phyloP scores from a whole-genome alignment of 2,797 vertebrate genomes.

The Rhinatrema bivittatum region DNA sequence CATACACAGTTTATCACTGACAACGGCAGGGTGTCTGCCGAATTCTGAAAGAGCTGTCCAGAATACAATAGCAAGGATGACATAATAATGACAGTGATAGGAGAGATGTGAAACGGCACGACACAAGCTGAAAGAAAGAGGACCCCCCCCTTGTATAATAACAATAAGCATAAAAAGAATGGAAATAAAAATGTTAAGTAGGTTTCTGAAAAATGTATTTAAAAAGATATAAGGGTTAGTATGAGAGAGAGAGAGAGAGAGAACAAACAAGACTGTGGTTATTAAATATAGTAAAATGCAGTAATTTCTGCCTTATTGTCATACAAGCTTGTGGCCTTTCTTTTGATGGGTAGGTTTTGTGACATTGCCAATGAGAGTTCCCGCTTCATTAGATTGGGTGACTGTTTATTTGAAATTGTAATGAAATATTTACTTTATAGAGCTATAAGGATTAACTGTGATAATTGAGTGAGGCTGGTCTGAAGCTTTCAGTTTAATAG shows the following conservation, averaged over 20 bases:
- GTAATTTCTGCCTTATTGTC: constrained; percentile 37
- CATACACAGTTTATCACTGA: too few species aligned
- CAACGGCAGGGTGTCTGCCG: too few species aligned
- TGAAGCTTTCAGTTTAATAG: constrained; percentile 69
- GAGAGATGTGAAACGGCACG: too few species aligned
- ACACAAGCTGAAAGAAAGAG: too few species aligned
- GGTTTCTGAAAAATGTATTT: constrained; percentile 22
- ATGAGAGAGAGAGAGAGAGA: neutral
- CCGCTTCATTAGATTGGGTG: constrained; percentile 91
- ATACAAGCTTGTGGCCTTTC: constrained; percentile 55
- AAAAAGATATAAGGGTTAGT: constrained; percentile 26
- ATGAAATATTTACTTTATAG: constrained; percentile 99
- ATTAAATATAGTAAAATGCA: constrained; percentile 37
- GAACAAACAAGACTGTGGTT: constrained; percentile 11
- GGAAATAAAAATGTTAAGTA: neutral
- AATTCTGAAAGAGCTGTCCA: too few species aligned
- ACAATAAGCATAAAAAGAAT: neutral
- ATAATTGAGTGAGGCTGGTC: constrained; percentile 96
- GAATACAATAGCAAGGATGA: too few species aligned
- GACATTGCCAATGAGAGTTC: constrained; percentile 77
- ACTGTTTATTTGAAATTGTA: constrained; percentile 99
- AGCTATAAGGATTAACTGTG: constrained; percentile 94
- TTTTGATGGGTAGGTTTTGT: constrained; percentile 62
- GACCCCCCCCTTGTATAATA: too few species aligned
- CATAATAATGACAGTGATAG: too few species aligned